These are phyloP conservation scores for Aplocera efformata DNA, from an alignment of 2,888 invertebrate species.

Conservation along the genomic window DNA sequence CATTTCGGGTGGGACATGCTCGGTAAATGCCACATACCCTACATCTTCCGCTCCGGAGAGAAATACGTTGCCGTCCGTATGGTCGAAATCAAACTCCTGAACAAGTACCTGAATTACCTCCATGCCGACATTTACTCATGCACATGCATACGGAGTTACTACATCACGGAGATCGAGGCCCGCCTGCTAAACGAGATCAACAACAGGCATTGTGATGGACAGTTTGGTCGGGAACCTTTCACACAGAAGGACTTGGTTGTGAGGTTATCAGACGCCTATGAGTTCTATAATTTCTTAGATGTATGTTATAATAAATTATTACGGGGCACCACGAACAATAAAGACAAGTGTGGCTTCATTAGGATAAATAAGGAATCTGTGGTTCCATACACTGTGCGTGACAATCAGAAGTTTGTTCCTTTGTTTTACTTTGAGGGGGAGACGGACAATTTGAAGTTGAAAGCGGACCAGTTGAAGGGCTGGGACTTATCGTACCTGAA, in stretches of 20 bases:
- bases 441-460: slow-evolving; percentile 93
- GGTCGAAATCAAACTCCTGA: slow-evolving; percentile 93
- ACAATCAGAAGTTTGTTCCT: slow-evolving; percentile 92
- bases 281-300: slow-evolving; percentile 94
- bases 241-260: slow-evolving; percentile 95
- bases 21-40: slow-evolving; percentile 92
- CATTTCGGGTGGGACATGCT: slow-evolving; percentile 96
- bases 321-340: slow-evolving; percentile 84
- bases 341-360: slow-evolving; percentile 94
- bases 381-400: slow-evolving; percentile 93
- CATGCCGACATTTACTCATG: slow-evolving; percentile 95
- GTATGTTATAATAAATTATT: slow-evolving; percentile 93
- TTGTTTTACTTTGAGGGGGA: slow-evolving; percentile 93
- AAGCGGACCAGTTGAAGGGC: slow-evolving; percentile 92
- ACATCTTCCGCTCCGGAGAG: slow-evolving; percentile 90
- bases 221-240: slow-evolving; percentile 93
- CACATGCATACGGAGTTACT: slow-evolving; percentile 95
- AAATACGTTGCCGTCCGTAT: slow-evolving; percentile 96
- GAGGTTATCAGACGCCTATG: slow-evolving; percentile 91
- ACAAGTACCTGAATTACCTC: slow-evolving; percentile 92
- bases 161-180: slow-evolving; percentile 94
- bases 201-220: slow-evolving; percentile 93
- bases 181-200: slow-evolving; percentile 96
- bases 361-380: slow-evolving; percentile 96
- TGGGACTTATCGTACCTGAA: slow-evolving; percentile 96